These are phyloP conservation scores for Adelosebastes latens DNA, from an alignment of 2,797 vertebrate genomes.

Conservation along the genomic window DNA sequence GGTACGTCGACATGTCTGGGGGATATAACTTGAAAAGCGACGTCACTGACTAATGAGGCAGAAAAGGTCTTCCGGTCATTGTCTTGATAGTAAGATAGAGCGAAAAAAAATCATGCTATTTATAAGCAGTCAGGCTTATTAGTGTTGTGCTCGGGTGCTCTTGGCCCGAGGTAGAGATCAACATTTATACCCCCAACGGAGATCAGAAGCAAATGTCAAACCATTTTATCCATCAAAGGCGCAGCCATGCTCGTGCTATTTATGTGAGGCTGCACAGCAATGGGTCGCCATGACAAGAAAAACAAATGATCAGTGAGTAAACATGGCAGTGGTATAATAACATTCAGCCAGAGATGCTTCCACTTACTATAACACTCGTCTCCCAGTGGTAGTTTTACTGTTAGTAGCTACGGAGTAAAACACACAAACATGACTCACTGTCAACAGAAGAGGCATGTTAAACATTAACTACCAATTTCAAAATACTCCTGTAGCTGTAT, in stretches of 20 bases:
- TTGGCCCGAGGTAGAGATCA: slow-evolving; percentile 67
- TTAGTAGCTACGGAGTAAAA: slow-evolving; percentile 12
- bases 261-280: slow-evolving; percentile 55
- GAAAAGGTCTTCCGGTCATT: slow-evolving; percentile 33
- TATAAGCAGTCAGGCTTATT: slow-evolving; percentile 47
- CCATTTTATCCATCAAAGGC: slow-evolving; percentile 74
- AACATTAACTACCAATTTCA: neutral
- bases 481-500: neutral
- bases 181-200: slow-evolving; percentile 68
- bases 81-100: slow-evolving; percentile 19
- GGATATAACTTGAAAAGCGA: slow-evolving; percentile 9
- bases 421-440: slow-evolving; percentile 15
- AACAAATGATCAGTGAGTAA: slow-evolving; percentile 45
- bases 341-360: slow-evolving; percentile 28
- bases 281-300: slow-evolving; percentile 30
- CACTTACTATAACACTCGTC: slow-evolving; percentile 2
- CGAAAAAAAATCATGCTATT: slow-evolving; percentile 5
- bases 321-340: slow-evolving; percentile 37
- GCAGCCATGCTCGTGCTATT: slow-evolving; percentile 68
- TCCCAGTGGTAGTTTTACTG: neutral
- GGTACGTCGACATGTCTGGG: slow-evolving; percentile 79
- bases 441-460: slow-evolving; percentile 14
- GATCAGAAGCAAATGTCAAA: slow-evolving; percentile 81
- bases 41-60: slow-evolving; percentile 25
- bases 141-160: slow-evolving; percentile 46